These are phyloP conservation scores for Paramacrobiotus metropolitanus DNA, from an alignment of 1,140 invertebrate species.

Conservation along the genomic window DNA sequence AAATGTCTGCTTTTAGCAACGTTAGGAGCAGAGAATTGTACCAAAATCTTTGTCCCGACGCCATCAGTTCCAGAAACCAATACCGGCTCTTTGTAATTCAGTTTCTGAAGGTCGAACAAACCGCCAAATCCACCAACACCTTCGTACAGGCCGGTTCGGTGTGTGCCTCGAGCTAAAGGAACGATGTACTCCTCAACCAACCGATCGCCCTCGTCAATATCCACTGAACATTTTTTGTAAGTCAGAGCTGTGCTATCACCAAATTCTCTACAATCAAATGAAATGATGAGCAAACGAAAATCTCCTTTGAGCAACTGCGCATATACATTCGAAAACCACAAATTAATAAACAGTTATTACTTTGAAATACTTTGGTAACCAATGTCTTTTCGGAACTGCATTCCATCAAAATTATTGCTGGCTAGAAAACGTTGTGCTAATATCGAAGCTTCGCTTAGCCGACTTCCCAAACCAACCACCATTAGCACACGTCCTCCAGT, in stretches of 20 bases:
- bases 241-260: constrained; percentile 49
- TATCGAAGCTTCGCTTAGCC: constrained; percentile 39
- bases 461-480: constrained; percentile 38
- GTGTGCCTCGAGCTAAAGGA: constrained; percentile 32
- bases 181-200: constrained; percentile 54
- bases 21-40: constrained; percentile 18
- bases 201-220: constrained; percentile 67
- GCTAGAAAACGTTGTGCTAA: constrained; percentile 31
- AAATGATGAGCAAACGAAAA: neutral
- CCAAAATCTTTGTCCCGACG: constrained; percentile 83
- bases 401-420: constrained; percentile 49
- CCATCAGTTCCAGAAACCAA: constrained; percentile 86
- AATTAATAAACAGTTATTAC: constrained; percentile 26
- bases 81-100: constrained; percentile 46
- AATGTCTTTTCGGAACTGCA: constrained; percentile 67
- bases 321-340: too few relatives aligned
- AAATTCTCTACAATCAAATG: too few relatives aligned
- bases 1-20: neutral
- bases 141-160: constrained; percentile 41
- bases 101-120: constrained; percentile 50
- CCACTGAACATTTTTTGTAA: constrained; percentile 73
- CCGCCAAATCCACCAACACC: constrained; percentile 76
- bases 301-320: too few relatives aligned
- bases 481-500: constrained; percentile 74
- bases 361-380: constrained; percentile 56